phyloP scores from a whole-genome alignment of 2,888 invertebrate species.

The Hirudinaria manillensis region DNA sequence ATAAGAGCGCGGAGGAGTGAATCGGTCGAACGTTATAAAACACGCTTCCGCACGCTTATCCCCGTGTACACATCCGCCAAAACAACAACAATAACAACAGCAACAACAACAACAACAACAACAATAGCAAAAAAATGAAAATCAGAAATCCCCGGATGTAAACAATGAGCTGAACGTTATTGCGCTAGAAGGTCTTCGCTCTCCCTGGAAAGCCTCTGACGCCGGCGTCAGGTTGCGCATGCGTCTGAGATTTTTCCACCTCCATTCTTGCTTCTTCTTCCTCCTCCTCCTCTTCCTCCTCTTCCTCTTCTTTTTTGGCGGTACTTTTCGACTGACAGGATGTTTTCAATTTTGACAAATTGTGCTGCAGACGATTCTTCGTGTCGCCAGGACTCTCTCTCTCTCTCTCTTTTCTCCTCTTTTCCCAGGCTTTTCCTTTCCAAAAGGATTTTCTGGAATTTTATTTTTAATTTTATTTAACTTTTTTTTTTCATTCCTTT shows the following conservation, averaged over 20 bases:
- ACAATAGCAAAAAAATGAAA: too few relatives aligned
- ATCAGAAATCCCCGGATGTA: neutral
- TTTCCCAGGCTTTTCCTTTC: too few relatives aligned
- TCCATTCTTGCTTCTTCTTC: neutral
- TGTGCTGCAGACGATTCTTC: neutral
- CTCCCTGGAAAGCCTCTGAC: neutral
- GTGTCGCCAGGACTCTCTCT: too few relatives aligned
- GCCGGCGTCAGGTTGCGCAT: neutral
- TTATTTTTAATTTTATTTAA: too few relatives aligned
- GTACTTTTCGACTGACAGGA: neutral
- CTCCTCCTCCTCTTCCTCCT: neutral
- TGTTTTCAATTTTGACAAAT: slow-evolving; percentile 11
- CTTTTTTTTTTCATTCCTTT: too few relatives aligned
- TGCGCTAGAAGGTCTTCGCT: too few relatives aligned
- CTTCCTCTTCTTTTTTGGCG: neutral
- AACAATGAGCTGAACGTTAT: too few relatives aligned
- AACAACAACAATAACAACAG: too few relatives aligned
- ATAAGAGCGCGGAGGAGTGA: neutral
- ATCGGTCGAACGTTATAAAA: slow-evolving; percentile 12
- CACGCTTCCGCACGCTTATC: neutral
- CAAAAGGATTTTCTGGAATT: too few relatives aligned
- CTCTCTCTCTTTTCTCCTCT: too few relatives aligned
- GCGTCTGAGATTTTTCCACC: neutral
- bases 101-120: too few relatives aligned
- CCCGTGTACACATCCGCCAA: neutral